A percentile compares a stretch with the other conserved stretches of the same genome.
Evolutionary conservation across 1,140 invertebrate genomes (phyloP).

Genomic region (Aplysia californica): DNA sequence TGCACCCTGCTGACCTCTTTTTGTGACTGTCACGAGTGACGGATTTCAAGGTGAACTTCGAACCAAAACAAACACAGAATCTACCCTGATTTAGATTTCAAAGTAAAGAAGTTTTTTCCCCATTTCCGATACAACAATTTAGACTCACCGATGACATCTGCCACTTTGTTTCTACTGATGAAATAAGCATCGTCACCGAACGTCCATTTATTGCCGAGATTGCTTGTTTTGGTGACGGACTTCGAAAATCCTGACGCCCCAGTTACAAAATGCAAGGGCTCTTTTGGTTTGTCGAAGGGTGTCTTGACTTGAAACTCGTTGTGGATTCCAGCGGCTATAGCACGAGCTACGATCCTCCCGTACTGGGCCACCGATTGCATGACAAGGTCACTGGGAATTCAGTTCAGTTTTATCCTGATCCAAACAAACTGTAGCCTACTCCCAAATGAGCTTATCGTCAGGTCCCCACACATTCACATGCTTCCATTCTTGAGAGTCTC

Average conservation of each 20-base stretch:
- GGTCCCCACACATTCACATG: conserved; percentile 5
- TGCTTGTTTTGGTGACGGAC: conserved; percentile 70
- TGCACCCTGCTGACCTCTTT: too few species aligned
- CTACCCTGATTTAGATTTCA: too few species aligned
- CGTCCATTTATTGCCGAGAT: conserved; percentile 83
- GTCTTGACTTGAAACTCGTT: conserved; percentile 58
- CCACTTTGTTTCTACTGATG: conserved; percentile 83
- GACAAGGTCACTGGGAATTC: conserved; percentile 31
- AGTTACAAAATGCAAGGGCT: conserved; percentile 61
- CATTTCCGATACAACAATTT: too few species aligned
- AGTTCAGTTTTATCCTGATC: conserved; percentile 5
- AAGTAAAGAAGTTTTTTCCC: too few species aligned
- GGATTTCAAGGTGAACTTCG: too few species aligned
- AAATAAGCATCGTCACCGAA: conserved; percentile 99
- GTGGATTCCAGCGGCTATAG: conserved; percentile 57
- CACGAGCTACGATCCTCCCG: conserved; percentile 56
- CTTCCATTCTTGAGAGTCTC: conserved; percentile 31
- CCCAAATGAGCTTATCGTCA: not conserved
- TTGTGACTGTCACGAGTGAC: too few species aligned
- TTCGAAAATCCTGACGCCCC: conserved; percentile 64
- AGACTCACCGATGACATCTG: conserved; percentile 90
- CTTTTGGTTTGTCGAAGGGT: conserved; percentile 34
- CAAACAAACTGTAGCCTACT: conserved; percentile 9
- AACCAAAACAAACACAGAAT: too few species aligned
- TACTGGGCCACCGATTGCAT: conserved; percentile 56